A percentile compares a stretch with the other conserved stretches of the same genome.
Conservation (phyloP, 2,113 vertebrate species). For the Pelobates fuscus region DNA sequence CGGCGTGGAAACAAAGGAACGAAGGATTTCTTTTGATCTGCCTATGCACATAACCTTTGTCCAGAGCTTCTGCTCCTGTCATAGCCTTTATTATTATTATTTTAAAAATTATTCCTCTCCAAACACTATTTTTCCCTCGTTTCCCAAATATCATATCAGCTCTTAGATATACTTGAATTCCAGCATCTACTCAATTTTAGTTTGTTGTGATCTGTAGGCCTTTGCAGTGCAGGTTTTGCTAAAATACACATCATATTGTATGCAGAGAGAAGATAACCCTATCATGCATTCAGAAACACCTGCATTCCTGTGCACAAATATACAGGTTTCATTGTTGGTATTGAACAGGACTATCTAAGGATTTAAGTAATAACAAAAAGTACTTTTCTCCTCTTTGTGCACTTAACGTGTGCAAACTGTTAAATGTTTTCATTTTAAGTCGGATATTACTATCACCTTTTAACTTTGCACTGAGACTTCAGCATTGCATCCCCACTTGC, state of each 20-base stretch:
- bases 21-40: conserved; percentile 56
- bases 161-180: conserved; percentile 93
- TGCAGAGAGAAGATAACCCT: background rate
- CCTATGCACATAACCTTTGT: conserved; percentile 76
- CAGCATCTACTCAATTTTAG: conserved; percentile 68
- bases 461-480: conserved; percentile 44
- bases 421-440: conserved; percentile 12
- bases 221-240: background rate
- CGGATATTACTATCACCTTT: conserved; percentile 23
- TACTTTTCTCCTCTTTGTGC: background rate
- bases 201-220: background rate
- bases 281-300: background rate
- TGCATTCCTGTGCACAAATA: conserved; percentile 8
- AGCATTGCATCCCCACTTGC: conserved; percentile 2
- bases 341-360: background rate
- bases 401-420: conserved; percentile 19
- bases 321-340: background rate
- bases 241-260: conserved; percentile 4
- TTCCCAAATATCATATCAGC: conserved; percentile 70
- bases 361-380: background rate
- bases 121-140: conserved; percentile 70
- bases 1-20: conserved; percentile 28
- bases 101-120: conserved; percentile 55
- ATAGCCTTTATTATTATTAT: conserved; percentile 6
- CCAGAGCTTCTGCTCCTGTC: conserved; percentile 38